These are phyloP conservation scores for Maconellicoccus hirsutus DNA, from an alignment of 1,140 invertebrate species.

Conservation along the genomic window DNA sequence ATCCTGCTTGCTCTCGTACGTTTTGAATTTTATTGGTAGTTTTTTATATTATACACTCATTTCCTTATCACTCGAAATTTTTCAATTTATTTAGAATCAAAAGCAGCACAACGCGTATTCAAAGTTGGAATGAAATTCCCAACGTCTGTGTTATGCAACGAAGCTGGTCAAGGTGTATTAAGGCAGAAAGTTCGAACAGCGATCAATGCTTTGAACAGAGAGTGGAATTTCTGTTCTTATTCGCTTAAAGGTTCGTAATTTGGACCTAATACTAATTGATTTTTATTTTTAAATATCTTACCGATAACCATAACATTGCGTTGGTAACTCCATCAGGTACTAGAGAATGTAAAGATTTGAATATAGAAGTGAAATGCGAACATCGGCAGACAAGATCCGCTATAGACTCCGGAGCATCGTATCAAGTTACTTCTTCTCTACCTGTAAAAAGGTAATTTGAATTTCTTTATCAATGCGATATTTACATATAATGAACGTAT, in stretches of 20 bases:
- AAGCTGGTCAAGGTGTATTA: slow-evolving; percentile 81
- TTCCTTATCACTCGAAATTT: background rate
- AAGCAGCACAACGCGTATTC: slow-evolving; percentile 80
- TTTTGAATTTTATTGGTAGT: slow-evolving; percentile 6
- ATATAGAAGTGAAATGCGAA: slow-evolving; percentile 81
- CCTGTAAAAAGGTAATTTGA: slow-evolving; percentile 59
- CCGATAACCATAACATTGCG: too few species aligned
- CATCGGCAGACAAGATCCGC: slow-evolving; percentile 52
- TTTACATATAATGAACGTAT: too few species aligned
- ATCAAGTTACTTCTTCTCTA: slow-evolving; percentile 61
- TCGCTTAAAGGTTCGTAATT: slow-evolving; percentile 59
- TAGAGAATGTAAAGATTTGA: slow-evolving; percentile 72
- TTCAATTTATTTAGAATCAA: slow-evolving; percentile 45
- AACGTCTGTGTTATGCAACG: slow-evolving; percentile 83
- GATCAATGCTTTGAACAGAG: slow-evolving; percentile 75
- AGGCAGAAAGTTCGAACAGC: slow-evolving; percentile 75
- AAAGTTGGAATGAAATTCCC: slow-evolving; percentile 87
- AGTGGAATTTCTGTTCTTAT: slow-evolving; percentile 89
- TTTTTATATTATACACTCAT: background rate
- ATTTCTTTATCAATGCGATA: background rate
- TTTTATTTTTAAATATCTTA: too few species aligned
- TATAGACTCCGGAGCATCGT: slow-evolving; percentile 54
- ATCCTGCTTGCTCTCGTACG: slow-evolving; percentile 79
- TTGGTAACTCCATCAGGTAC: too few species aligned
- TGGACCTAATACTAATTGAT: background rate